Conservation (phyloP, 2,888 invertebrate species). For the Pyralis farinalis region DNA sequence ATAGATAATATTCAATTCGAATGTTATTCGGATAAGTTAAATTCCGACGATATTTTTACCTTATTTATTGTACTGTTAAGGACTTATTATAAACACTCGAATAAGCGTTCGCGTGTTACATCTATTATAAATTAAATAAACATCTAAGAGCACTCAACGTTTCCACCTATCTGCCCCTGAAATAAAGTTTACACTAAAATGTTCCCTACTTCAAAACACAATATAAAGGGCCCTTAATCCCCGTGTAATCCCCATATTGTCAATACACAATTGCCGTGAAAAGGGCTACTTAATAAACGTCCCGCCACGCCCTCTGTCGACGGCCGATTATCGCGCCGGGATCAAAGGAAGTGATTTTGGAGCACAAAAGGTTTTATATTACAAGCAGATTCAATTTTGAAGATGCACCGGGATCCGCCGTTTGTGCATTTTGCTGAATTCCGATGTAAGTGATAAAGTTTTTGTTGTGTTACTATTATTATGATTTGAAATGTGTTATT, state of each 20-base stretch:
- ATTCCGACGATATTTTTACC: too few species aligned
- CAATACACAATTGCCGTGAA: constrained; percentile 70
- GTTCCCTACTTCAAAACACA: constrained; percentile 37
- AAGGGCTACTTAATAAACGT: constrained; percentile 60
- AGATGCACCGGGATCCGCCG: constrained; percentile 11
- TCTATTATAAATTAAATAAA: too few species aligned
- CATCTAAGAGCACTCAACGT: constrained; percentile 25
- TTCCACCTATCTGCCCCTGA: constrained; percentile 30
- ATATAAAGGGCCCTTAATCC: constrained; percentile 54
- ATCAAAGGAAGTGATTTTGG: constrained; percentile 59
- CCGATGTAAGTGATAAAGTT: constrained; percentile 7
- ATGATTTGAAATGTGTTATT: too few species aligned
- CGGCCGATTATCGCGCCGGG: constrained; percentile 58
- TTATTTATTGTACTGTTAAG: too few species aligned
- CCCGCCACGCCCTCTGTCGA: constrained; percentile 32
- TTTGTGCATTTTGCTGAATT: constrained; percentile 13
- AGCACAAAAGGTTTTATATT: constrained; percentile 62
- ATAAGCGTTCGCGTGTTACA: too few species aligned
- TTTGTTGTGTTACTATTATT: constrained; percentile 4
- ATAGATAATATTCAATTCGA: too few species aligned
- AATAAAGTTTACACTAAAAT: constrained; percentile 39
- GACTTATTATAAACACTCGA: too few species aligned
- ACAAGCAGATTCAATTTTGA: constrained; percentile 28
- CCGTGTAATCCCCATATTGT: constrained; percentile 62
- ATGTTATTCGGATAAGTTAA: too few species aligned